Evolutionary conservation across 2,888 invertebrate genomes (phyloP).

Genomic region (Drosophila pseudotalamancana): DNA sequence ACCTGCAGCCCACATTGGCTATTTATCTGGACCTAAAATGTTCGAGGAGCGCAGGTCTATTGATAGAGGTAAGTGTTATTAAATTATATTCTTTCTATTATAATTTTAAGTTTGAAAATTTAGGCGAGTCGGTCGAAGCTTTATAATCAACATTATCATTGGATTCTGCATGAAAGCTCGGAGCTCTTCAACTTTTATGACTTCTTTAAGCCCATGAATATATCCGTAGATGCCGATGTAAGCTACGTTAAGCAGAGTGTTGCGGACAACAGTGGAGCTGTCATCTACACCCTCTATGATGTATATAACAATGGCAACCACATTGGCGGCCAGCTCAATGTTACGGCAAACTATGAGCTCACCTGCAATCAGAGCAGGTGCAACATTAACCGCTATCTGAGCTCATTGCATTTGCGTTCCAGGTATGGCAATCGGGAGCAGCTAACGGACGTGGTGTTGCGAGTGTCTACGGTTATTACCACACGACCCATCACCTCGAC

Average conservation of each 20-base stretch:
- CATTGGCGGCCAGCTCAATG: slow-evolving; percentile 81
- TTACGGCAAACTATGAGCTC: slow-evolving; percentile 72
- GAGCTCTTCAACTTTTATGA: slow-evolving; percentile 43
- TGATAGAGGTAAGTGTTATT: slow-evolving; percentile 41
- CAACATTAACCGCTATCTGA: slow-evolving; percentile 48
- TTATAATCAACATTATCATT: slow-evolving; percentile 75
- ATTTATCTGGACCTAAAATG: slow-evolving; percentile 77
- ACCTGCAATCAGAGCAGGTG: slow-evolving; percentile 59
- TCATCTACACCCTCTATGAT: slow-evolving; percentile 72
- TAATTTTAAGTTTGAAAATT: not conserved
- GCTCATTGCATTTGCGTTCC: slow-evolving; percentile 59
- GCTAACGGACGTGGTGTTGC: slow-evolving; percentile 75
- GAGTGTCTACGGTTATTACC: slow-evolving; percentile 78
- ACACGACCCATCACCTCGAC: slow-evolving; percentile 57
- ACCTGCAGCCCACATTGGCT: slow-evolving; percentile 59
- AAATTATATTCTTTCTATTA: not conserved
- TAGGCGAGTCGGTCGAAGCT: slow-evolving; percentile 72
- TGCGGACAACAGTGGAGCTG: not conserved
- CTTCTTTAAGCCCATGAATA: slow-evolving; percentile 65
- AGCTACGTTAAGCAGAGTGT: slow-evolving; percentile 55
- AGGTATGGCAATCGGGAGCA: slow-evolving; percentile 75
- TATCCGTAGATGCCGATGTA: slow-evolving; percentile 81
- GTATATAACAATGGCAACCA: slow-evolving; percentile 82
- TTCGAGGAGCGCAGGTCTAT: slow-evolving; percentile 34
- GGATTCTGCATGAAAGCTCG: slow-evolving; percentile 73